Conservation (phyloP, 2,797 vertebrate genomes). For the Brachyalestes nurse region DNA sequence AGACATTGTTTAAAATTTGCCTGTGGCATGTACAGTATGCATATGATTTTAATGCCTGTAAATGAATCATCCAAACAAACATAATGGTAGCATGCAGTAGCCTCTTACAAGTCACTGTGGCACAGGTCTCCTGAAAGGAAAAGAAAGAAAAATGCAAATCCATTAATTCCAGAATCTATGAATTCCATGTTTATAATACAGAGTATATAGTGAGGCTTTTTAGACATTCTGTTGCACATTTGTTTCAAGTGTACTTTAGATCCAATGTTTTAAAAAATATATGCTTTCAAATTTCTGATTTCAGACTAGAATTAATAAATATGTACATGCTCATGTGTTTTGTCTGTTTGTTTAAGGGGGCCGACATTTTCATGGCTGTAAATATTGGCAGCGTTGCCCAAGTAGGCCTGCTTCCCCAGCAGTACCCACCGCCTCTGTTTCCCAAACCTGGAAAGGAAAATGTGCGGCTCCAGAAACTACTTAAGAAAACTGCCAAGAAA, state of each 20-base stretch:
- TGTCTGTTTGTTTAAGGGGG: conserved; percentile 66
- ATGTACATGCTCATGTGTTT: conserved; percentile 22
- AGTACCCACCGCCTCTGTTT: conserved; percentile 85
- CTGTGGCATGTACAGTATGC: conserved; percentile 8
- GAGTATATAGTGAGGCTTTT: neutral
- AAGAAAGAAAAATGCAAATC: neutral
- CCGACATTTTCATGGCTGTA: conserved; percentile 83
- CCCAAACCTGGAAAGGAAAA: conserved; percentile 95
- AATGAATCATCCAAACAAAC: conserved; percentile 10
- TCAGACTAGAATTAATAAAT: neutral
- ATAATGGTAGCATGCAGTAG: neutral
- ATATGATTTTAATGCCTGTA: conserved; percentile 13
- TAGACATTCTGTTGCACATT: neutral
- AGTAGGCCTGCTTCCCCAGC: conserved; percentile 71
- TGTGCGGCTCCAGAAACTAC: conserved; percentile 84
- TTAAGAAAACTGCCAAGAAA: conserved; percentile 88
- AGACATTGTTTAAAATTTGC: conserved; percentile 8
- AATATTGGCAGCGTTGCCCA: conserved; percentile 68
- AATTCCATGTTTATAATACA: neutral
- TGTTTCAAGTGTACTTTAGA: neutral
- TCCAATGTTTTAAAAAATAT: neutral
- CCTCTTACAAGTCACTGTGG: conserved; percentile 48
- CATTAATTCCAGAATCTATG: neutral
- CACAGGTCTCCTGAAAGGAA: conserved; percentile 43
- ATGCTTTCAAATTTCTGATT: neutral